Evolutionary conservation across 2,888 invertebrate genomes (phyloP).

Genomic region (Tupiocoris notatus): DNA sequence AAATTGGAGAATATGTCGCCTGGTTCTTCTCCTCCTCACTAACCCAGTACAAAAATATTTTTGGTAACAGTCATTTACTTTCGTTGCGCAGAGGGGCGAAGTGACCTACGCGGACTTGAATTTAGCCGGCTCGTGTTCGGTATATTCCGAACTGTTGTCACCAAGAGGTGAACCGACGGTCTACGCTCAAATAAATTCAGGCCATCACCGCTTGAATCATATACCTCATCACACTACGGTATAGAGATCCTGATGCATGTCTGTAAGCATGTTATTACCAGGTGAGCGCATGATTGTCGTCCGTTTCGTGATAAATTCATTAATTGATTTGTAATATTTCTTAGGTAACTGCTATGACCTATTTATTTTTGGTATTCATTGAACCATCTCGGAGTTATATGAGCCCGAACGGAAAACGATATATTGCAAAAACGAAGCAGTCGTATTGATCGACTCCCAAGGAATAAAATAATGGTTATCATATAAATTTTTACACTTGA

Average conservation of each 20-base stretch:
- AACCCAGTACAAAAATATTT: no score
- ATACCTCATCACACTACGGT: constrained; percentile 50
- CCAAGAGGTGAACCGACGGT: constrained; percentile 58
- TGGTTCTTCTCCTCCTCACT: no score
- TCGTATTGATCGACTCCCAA: no score
- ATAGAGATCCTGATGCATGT: constrained; percentile 46
- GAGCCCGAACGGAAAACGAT: no score
- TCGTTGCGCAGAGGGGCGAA: constrained; percentile 57
- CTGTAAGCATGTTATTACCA: constrained; percentile 47
- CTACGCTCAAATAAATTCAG: constrained; percentile 58
- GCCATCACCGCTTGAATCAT: constrained; percentile 41
- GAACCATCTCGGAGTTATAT: no score
- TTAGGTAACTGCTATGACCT: not conserved
- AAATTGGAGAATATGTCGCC: no score
- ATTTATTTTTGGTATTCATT: no score
- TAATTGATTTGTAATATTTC: not conserved
- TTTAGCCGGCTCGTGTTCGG: constrained; percentile 52
- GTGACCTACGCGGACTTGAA: constrained; percentile 61
- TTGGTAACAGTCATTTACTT: no score
- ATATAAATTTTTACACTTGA: no score
- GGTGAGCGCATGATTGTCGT: constrained; percentile 44
- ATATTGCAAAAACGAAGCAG: no score
- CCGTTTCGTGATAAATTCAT: not conserved
- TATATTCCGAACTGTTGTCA: constrained; percentile 48
- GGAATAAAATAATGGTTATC: no score